Evolutionary conservation across 2,888 invertebrate genomes (phyloP).

Genomic region (Idaea dimidiata): DNA sequence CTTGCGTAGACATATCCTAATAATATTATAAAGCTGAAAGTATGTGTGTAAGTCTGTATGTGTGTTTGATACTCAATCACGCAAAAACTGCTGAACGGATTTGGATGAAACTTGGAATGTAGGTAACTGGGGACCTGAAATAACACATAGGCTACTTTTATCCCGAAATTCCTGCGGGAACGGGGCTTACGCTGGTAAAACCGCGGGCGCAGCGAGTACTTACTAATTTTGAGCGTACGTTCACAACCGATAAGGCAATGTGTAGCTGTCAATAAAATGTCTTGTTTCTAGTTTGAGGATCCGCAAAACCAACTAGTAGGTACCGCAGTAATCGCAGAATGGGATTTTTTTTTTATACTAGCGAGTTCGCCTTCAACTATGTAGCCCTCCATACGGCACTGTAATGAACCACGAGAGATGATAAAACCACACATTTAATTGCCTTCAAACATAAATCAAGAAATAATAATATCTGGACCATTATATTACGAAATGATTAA

Average conservation of each 20-base stretch:
- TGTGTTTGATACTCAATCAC: too few relatives aligned
- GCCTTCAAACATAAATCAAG: neutral
- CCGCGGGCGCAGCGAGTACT: too few relatives aligned
- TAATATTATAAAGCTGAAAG: too few relatives aligned
- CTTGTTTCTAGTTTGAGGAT: neutral
- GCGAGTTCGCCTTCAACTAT: neutral
- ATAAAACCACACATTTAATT: neutral
- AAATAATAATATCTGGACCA: neutral
- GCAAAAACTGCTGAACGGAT: too few relatives aligned
- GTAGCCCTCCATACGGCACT: neutral
- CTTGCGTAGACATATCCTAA: too few relatives aligned
- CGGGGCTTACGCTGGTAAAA: too few relatives aligned
- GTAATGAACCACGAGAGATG: neutral
- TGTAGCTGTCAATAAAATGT: neutral
- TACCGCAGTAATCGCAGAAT: neutral
- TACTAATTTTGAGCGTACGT: neutral
- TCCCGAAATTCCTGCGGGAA: too few relatives aligned
- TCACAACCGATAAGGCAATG: neutral
- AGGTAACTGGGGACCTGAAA: too few relatives aligned
- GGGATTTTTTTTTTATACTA: neutral
- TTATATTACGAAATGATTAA: too few relatives aligned
- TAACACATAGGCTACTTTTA: too few relatives aligned
- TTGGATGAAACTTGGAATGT: too few relatives aligned
- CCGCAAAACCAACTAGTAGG: neutral
- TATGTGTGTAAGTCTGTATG: too few relatives aligned